Evolutionary conservation across 2,113 vertebrate species (phyloP), one percentile per base, ranked within the genome.

Genomic region (Ia io): DNA sequence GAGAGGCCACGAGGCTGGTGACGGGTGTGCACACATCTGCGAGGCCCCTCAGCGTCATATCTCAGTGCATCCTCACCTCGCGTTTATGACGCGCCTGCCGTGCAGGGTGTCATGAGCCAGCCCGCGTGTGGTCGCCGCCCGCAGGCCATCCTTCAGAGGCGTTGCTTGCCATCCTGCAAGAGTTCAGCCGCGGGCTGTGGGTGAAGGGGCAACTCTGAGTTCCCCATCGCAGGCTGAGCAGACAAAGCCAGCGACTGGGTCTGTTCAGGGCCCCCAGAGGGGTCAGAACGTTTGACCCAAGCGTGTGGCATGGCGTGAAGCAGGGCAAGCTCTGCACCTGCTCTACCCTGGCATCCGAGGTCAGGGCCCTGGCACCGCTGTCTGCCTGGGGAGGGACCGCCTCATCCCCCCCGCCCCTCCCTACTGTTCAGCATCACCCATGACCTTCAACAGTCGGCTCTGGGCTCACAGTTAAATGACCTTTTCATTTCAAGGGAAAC

Each of bases 21-120:
- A 79, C 63, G 80, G 67, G 28, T 87, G 56, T 90, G 96, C 92
- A 96, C 84, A 95, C 93, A 84, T 94, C 59, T 28, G 88, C 42
- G 37, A 95, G 87, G 53, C 18, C 90, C 56, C 95, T 96, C 53
- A 84, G 61, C 22, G 94, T 73, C 35, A 0, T 44, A 69, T 93
- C 88, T 59, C 14, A 88, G 56, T 78, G 91, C 87, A 69, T 88
- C 65, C 9, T 69, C 59, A 23, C 51, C 84, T 56, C 40, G 0
- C 53, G 23, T 84, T 56, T 89, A 67, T 93, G 56, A 85, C 90
- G 59, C 69, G 22, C 93, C 53, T 88, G 79, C 93, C n/a, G 40
- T 56, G 61, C 42, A 37, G n/a, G 74, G n/a, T 17, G 16, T 35
- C 80, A 70, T 87, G 32, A 85, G 84, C 92, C 93, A 86, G 61